Evolutionary conservation across 2,888 invertebrate genomes (phyloP).

Genomic region (Cylloceria caligata): DNA sequence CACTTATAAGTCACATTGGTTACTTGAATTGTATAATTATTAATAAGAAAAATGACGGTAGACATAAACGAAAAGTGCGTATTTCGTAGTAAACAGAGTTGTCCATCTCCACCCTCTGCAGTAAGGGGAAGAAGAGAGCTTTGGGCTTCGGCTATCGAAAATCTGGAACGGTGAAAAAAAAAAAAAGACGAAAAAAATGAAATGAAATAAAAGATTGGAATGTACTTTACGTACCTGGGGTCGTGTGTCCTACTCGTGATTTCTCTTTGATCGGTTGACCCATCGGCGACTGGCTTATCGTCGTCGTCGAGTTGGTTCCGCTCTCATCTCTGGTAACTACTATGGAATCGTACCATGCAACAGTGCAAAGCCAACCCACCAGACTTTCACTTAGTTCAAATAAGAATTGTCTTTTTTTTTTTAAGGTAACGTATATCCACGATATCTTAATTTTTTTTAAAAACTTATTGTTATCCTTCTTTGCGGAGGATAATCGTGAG

Average conservation of each 20-base stretch:
- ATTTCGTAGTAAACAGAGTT: background rate
- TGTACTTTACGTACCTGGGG: conserved; percentile 81
- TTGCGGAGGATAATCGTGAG: conserved; percentile 15
- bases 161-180: conserved; percentile 36
- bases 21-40: too few relatives aligned
- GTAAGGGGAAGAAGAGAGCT: conserved; percentile 28
- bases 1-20: too few relatives aligned
- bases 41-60: background rate
- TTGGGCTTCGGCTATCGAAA: conserved; percentile 19
- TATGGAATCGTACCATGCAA: conserved; percentile 84
- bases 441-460: background rate
- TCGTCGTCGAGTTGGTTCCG: conserved; percentile 82
- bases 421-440: conserved; percentile 12
- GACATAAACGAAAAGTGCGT: background rate
- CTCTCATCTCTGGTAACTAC: conserved; percentile 83
- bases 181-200: conserved; percentile 35
- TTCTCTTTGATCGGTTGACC: conserved; percentile 87
- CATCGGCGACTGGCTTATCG: conserved; percentile 86
- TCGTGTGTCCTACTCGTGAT: conserved; percentile 84
- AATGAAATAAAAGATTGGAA: conserved; percentile 68
- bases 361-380: conserved; percentile 84
- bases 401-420: conserved; percentile 57
- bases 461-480: background rate
- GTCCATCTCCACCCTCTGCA: conserved; percentile 1
- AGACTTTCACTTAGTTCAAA: conserved; percentile 81